Evolutionary conservation across 1,140 invertebrate species (phyloP).

Genomic region (Reticulitermes speratus): DNA sequence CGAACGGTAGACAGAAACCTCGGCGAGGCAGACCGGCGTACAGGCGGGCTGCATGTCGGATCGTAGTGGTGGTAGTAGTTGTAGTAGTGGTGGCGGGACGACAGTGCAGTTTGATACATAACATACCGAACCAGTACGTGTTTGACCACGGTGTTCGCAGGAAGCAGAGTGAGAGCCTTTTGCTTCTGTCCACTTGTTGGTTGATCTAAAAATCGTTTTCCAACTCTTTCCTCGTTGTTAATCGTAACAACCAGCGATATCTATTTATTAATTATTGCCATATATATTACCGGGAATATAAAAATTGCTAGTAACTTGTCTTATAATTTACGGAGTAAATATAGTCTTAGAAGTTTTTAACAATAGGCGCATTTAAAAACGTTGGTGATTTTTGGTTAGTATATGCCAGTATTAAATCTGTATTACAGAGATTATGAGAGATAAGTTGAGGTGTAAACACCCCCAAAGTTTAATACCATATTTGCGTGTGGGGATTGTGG

Average conservation of each 20-base stretch:
- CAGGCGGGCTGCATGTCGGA: background rate
- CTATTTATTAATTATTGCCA: background rate
- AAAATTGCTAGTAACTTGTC: background rate
- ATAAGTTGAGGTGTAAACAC: background rate
- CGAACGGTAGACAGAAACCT: slow-evolving; percentile 9
- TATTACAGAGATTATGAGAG: background rate
- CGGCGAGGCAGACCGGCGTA: background rate
- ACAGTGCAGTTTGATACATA: background rate
- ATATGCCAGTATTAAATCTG: background rate
- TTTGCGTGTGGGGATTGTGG: background rate
- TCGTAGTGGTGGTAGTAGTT: background rate
- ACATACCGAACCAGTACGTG: slow-evolving; percentile 13
- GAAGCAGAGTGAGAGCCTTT: background rate
- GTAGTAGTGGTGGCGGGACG: slow-evolving; percentile 5
- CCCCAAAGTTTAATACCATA: background rate
- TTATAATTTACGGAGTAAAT: background rate
- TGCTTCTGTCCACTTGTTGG: slow-evolving; percentile 1
- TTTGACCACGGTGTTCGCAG: background rate
- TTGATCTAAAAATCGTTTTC: background rate
- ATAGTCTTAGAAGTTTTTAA: background rate
- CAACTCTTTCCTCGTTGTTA: background rate
- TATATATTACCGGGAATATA: background rate
- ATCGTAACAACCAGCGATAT: background rate
- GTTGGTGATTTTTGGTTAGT: background rate
- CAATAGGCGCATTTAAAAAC: background rate